phyloP scores from a whole-genome alignment of 2,888 invertebrate genomes.

The Congeria kusceri region DNA sequence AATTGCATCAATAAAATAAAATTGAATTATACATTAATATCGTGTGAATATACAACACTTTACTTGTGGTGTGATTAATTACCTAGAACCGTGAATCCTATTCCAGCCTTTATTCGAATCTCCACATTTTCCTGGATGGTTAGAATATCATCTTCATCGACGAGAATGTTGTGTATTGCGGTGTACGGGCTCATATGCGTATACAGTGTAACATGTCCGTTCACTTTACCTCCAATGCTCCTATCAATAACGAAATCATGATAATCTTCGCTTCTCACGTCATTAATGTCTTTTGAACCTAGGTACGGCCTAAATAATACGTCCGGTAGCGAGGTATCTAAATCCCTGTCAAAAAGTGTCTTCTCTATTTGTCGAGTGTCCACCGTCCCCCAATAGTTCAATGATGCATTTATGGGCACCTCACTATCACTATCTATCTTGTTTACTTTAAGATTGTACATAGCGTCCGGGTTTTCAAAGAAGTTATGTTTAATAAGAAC shows the following conservation, averaged over 20 bases:
- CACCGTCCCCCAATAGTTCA: slow-evolving; percentile 59
- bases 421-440: background rate
- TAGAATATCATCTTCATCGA: slow-evolving; percentile 27
- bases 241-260: slow-evolving; percentile 32
- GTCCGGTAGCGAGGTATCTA: slow-evolving; percentile 29
- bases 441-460: slow-evolving; percentile 37
- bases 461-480: slow-evolving; percentile 44
- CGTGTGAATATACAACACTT: too few relatives aligned
- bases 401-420: slow-evolving; percentile 39
- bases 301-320: slow-evolving; percentile 46
- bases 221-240: slow-evolving; percentile 50
- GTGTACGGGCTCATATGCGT: slow-evolving; percentile 38
- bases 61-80: too few relatives aligned
- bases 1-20: too few relatives aligned
- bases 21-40: too few relatives aligned
- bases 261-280: slow-evolving; percentile 25
- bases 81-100: slow-evolving; percentile 36
- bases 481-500: slow-evolving; percentile 39
- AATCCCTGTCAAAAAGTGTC: slow-evolving; percentile 44
- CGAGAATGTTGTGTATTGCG: slow-evolving; percentile 46
- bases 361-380: slow-evolving; percentile 33
- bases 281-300: slow-evolving; percentile 38
- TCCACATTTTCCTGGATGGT: slow-evolving; percentile 52
- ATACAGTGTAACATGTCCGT: slow-evolving; percentile 27
- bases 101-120: slow-evolving; percentile 26